These are phyloP conservation scores for Megalopta genalis DNA, from an alignment of 1,140 invertebrate species.

Conservation along the genomic window DNA sequence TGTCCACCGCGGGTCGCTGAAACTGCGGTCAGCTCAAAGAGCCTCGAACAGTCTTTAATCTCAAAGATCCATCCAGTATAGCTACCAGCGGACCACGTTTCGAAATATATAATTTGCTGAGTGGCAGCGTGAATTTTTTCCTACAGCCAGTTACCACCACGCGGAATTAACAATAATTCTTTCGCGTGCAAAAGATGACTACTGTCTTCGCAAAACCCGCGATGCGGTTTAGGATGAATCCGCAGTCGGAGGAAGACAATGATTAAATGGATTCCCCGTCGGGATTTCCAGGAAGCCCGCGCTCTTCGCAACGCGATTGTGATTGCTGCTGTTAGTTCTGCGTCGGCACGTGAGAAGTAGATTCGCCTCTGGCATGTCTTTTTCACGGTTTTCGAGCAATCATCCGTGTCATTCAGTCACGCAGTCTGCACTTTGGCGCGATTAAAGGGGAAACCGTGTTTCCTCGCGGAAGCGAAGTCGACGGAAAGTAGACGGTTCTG, in stretches of 20 bases:
- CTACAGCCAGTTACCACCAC: no score
- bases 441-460: conserved; percentile 63
- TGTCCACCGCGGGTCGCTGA: no score
- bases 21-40: no score
- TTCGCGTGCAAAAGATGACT: no score
- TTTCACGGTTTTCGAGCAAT: conserved; percentile 51
- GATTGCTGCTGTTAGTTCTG: neutral
- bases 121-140: no score
- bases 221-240: neutral
- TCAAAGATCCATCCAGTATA: no score
- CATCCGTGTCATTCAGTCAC: conserved; percentile 43
- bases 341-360: conserved; percentile 21
- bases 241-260: neutral
- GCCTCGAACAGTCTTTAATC: no score
- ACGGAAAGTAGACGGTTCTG: conserved; percentile 34
- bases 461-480: conserved; percentile 67
- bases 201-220: no score
- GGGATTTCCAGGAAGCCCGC: neutral
- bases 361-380: conserved; percentile 22
- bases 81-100: no score
- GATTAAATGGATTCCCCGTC: neutral
- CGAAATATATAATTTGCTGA: no score
- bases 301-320: neutral
- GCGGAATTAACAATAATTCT: no score
- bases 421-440: conserved; percentile 46